Evolutionary conservation across 2,113 vertebrate species (phyloP).

Genomic region (Elaphurus davidianus): DNA sequence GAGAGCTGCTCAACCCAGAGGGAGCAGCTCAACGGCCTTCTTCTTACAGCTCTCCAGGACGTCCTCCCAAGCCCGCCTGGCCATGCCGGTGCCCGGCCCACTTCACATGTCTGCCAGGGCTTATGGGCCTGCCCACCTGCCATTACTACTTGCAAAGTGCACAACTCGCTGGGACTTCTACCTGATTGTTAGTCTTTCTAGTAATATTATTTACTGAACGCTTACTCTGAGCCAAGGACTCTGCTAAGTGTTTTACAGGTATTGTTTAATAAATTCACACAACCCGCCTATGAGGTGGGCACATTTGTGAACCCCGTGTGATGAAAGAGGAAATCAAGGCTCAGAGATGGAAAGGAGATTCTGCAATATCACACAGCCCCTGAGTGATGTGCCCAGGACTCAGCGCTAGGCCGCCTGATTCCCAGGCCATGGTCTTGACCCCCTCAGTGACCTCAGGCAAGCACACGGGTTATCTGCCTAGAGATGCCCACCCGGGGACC

Average conservation of each 20-base stretch:
- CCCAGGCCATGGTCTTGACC: background rate
- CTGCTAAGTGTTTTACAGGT: background rate
- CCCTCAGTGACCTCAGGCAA: background rate
- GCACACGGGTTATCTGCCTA: background rate
- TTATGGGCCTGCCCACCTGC: background rate
- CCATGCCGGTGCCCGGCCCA: rapidly evolving
- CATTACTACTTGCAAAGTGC: background rate
- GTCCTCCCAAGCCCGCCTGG: rapidly evolving
- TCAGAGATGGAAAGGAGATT: background rate
- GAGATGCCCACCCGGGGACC: background rate
- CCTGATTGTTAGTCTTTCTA: background rate
- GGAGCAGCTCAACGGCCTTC: background rate
- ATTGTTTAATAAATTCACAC: background rate
- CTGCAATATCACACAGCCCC: background rate
- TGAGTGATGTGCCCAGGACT: background rate
- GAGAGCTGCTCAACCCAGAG: background rate
- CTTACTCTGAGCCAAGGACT: background rate
- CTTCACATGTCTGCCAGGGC: background rate
- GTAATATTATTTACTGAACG: background rate
- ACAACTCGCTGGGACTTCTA: background rate
- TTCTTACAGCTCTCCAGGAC: background rate
- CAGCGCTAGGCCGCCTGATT: background rate
- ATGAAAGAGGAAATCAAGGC: background rate
- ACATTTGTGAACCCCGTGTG: background rate
- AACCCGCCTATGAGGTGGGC: background rate